Conservation (phyloP, 2,113 vertebrate species). For the Cygnus atratus region DNA sequence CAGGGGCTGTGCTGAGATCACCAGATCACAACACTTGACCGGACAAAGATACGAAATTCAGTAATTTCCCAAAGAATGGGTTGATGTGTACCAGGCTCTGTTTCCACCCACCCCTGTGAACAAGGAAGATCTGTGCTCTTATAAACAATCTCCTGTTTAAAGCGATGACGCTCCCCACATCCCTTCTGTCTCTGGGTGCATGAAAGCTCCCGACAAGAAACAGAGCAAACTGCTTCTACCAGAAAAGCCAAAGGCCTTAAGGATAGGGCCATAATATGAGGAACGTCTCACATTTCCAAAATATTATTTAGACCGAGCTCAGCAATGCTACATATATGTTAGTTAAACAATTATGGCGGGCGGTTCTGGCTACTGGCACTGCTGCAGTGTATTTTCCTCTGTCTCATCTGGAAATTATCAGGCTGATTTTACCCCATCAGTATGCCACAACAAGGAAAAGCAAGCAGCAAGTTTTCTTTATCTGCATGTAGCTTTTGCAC, state of each 20-base stretch:
- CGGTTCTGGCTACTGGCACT: neutral
- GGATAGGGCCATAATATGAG: neutral
- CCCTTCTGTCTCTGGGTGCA: neutral
- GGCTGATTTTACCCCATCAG: slow-evolving; percentile 22
- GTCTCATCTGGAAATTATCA: slow-evolving; percentile 1
- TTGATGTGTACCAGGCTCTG: slow-evolving; percentile 5
- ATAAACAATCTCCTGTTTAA: slow-evolving; percentile 9
- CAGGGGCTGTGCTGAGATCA: slow-evolving; percentile 10
- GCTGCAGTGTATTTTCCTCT: neutral
- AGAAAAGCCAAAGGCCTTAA: neutral
- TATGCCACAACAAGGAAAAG: slow-evolving; percentile 47
- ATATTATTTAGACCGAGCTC: neutral
- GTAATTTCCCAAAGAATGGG: slow-evolving; percentile 35
- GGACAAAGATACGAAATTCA: neutral
- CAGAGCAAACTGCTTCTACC: neutral
- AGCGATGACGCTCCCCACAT: slow-evolving; percentile 3
- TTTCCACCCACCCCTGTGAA: slow-evolving; percentile 27
- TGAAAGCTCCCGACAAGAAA: neutral
- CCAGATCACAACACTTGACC: slow-evolving; percentile 11
- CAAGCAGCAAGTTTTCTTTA: slow-evolving; percentile 21
- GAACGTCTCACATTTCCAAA: neutral
- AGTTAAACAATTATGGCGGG: neutral
- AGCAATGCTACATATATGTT: neutral
- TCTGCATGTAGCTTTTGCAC: slow-evolving; percentile 9
- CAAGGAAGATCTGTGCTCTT: slow-evolving; percentile 25